Conservation (phyloP, 2,888 invertebrate species). For the Morpho helenor region DNA sequence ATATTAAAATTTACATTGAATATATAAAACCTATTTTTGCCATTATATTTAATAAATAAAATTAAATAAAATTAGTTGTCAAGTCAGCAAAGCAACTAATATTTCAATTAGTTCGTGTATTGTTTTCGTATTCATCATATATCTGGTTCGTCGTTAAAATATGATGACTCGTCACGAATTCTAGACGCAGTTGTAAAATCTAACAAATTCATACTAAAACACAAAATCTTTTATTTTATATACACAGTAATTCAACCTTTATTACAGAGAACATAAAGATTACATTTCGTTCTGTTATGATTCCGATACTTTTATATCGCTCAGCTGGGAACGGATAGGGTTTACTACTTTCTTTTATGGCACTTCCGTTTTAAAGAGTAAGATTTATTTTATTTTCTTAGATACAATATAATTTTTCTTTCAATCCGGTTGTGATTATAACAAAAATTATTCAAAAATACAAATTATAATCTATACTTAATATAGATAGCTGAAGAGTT, state of each 20-base stretch:
- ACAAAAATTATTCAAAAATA: neutral
- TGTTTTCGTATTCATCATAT: neutral
- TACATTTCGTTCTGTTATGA: neutral
- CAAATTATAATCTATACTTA: neutral
- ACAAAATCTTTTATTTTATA: neutral
- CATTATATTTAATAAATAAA: too few relatives aligned
- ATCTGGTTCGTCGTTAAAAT: slow-evolving; percentile 18
- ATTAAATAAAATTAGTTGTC: too few relatives aligned
- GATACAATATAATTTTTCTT: slow-evolving; percentile 7
- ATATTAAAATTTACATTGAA: too few relatives aligned
- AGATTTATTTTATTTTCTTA: slow-evolving; percentile 14
- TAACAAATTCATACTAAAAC: neutral
- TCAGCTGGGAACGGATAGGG: neutral
- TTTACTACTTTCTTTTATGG: slow-evolving; percentile 20
- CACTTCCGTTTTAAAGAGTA: slow-evolving; percentile 17
- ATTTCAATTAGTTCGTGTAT: neutral
- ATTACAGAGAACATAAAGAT: neutral
- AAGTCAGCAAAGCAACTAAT: too few relatives aligned
- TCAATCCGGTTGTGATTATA: neutral
- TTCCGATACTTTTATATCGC: neutral
- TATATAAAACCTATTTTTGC: too few relatives aligned
- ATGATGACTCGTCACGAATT: slow-evolving; percentile 14
- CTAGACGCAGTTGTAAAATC: slow-evolving; percentile 15
- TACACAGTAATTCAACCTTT: neutral
- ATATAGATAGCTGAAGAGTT: too few relatives aligned